These are phyloP conservation scores for Micronisus gabar DNA, from an alignment of 2,113 vertebrate genomes.

Conservation along the genomic window DNA sequence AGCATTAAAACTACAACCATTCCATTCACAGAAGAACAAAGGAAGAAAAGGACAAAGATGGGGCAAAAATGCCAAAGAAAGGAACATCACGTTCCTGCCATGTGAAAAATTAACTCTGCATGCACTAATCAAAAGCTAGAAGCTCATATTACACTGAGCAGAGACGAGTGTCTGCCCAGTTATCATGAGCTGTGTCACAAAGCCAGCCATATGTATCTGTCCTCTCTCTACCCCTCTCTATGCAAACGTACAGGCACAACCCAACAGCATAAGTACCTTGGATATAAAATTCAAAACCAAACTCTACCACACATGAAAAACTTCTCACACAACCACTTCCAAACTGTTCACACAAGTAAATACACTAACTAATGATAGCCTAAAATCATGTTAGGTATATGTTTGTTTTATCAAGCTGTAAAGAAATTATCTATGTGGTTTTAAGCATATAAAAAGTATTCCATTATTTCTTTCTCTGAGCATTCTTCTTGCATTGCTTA, in stretches of 20 bases:
- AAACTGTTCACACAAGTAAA: neutral
- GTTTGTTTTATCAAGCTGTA: neutral
- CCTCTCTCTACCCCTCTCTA: neutral
- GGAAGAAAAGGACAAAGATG: neutral
- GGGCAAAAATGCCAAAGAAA: neutral
- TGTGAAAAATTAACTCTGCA: neutral
- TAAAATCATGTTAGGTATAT: neutral
- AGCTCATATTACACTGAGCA: neutral
- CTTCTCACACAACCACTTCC: neutral
- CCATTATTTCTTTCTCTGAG: neutral
- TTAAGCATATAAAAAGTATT: neutral
- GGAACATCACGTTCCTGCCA: neutral
- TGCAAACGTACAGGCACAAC: neutral
- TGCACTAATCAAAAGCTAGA: neutral
- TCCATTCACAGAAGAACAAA: neutral
- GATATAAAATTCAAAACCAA: neutral
- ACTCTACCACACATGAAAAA: neutral
- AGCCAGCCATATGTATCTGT: neutral
- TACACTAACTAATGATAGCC: neutral
- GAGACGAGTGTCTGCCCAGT: neutral
- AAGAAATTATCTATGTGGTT: neutral
- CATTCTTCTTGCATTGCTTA: neutral
- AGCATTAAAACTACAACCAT: neutral
- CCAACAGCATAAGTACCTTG: neutral
- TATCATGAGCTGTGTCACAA: neutral